Percentiles rank a stretch among this genome's conserved stretches.
These are phyloP conservation scores for Sphaeridia pumilis DNA, from an alignment of 2,888 invertebrate genomes.

Conservation along the genomic window DNA sequence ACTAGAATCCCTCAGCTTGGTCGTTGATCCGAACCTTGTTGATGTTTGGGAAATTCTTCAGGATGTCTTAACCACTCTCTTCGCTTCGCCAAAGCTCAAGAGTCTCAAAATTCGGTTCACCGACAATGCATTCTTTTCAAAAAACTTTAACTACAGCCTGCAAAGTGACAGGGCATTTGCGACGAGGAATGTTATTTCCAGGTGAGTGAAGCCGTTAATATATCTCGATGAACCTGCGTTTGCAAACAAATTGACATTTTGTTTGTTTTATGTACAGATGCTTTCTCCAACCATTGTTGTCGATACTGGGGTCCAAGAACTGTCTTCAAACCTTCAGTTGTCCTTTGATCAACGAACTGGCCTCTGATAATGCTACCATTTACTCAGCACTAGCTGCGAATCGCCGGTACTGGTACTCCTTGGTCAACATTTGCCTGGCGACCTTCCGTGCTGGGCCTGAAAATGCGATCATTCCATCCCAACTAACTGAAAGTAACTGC, in stretches of 20 bases:
- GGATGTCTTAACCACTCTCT: conserved; percentile 24
- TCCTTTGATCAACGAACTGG: conserved; percentile 29
- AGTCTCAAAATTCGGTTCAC: conserved; percentile 27
- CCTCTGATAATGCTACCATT: conserved; percentile 18
- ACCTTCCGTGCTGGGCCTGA: conserved; percentile 20
- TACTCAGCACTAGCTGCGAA: conserved; percentile 21
- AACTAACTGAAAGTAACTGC: conserved; percentile 5
- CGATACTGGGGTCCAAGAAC: conserved; percentile 25
- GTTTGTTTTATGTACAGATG: conserved; percentile 3
- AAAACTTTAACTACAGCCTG: conserved; percentile 18
- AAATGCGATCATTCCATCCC: conserved; percentile 4
- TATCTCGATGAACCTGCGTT: neutral
- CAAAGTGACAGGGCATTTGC: conserved; percentile 18
- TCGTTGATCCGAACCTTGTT: conserved; percentile 6
- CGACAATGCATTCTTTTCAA: conserved; percentile 23
- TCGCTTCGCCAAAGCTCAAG: conserved; percentile 24
- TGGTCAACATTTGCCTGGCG: conserved; percentile 26
- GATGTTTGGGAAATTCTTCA: conserved; percentile 26
- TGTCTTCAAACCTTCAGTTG: conserved; percentile 32
- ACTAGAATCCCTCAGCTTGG: conserved; percentile 6
- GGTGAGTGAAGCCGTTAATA: conserved; percentile 20
- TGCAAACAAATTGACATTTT: neutral
- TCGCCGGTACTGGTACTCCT: conserved; percentile 16
- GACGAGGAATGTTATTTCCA: conserved; percentile 25
- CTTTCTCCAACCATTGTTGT: conserved; percentile 23